These are phyloP conservation scores for Tenthredo scrophulariae DNA, from an alignment of 2,888 invertebrate species.

Conservation along the genomic window DNA sequence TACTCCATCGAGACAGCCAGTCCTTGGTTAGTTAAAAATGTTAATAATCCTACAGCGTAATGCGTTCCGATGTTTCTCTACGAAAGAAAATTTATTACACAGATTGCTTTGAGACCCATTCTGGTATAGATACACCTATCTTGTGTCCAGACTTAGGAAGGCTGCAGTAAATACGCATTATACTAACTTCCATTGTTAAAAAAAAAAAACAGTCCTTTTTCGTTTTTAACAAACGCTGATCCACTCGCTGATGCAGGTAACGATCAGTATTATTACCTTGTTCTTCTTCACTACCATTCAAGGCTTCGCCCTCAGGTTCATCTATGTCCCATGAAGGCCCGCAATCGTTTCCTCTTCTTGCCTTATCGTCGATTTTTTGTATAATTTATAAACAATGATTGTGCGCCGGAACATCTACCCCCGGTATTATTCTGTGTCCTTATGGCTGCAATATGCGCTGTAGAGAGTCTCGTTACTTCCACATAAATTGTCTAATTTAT, in stretches of 20 bases:
- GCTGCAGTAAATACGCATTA: constrained; percentile 5
- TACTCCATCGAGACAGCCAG: background rate
- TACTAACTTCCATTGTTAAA: constrained; percentile 21
- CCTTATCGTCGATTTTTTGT: background rate
- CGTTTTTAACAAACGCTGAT: background rate
- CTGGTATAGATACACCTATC: constrained; percentile 6
- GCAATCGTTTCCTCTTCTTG: background rate
- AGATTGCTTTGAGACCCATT: background rate
- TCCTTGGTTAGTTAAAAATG: constrained; percentile 23
- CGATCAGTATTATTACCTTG: constrained; percentile 13
- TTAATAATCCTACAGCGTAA: background rate
- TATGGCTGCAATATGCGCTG: background rate
- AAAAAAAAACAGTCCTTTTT: background rate
- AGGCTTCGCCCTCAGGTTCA: background rate
- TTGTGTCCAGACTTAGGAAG: background rate
- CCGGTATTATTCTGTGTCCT: background rate
- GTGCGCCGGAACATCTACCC: background rate
- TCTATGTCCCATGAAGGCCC: background rate
- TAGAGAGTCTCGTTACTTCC: background rate
- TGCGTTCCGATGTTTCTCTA: background rate
- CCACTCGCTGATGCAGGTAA: constrained; percentile 4
- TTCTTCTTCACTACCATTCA: background rate
- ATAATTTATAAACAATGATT: background rate
- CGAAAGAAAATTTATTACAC: constrained; percentile 25
- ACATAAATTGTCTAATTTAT: background rate